phyloP scores from a whole-genome alignment of 2,888 invertebrate genomes.

The Therioaphis trifolii region DNA sequence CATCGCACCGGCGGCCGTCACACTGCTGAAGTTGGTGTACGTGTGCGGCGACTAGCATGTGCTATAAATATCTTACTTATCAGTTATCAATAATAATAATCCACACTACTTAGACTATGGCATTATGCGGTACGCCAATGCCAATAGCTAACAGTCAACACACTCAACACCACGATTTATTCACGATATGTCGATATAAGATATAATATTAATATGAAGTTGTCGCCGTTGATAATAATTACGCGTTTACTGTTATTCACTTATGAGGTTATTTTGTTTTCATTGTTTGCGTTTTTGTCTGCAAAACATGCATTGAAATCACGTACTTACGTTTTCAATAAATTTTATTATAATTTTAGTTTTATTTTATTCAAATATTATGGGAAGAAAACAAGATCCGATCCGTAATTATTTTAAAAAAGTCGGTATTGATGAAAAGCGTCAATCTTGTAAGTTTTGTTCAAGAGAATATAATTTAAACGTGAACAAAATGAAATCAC shows the following conservation, averaged over 20 bases:
- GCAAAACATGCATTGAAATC: too few species aligned
- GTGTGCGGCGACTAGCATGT: too few species aligned
- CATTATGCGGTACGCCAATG: background rate
- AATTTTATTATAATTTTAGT: background rate
- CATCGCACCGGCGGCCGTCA: too few species aligned
- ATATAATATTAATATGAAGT: background rate
- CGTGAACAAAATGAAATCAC: constrained; percentile 7
- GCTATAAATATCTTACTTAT: too few species aligned
- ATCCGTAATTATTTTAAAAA: constrained; percentile 2
- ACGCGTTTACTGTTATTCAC: too few species aligned
- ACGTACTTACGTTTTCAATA: too few species aligned
- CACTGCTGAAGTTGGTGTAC: too few species aligned
- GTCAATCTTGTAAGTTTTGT: constrained; percentile 28
- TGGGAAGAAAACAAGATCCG: constrained; percentile 17
- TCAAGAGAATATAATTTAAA: constrained; percentile 7
- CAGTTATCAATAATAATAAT: background rate
- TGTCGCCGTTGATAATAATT: background rate
- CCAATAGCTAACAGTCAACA: background rate
- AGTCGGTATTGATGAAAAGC: constrained; percentile 7
- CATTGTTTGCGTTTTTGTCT: too few species aligned
- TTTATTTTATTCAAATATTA: constrained; percentile 4
- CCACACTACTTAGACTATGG: background rate
- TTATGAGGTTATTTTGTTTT: too few species aligned
- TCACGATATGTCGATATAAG: background rate
- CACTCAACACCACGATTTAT: background rate